A percentile compares a stretch with the other conserved stretches of the same genome.
These are phyloP conservation scores for Phaetusa simplex DNA, from an alignment of 2,113 vertebrate genomes.

Conservation along the genomic window DNA sequence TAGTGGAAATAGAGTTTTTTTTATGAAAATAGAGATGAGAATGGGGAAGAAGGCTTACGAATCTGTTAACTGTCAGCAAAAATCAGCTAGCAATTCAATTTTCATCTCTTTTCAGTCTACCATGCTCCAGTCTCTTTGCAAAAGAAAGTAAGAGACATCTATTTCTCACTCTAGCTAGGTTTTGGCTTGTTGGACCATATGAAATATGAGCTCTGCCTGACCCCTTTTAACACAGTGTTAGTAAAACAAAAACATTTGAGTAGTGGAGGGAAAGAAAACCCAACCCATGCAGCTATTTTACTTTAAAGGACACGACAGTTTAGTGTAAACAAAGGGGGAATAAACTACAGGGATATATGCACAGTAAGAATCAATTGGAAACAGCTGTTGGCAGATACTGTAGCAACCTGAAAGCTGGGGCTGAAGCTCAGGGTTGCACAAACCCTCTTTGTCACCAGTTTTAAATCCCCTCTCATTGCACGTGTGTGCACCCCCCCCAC, in stretches of 20 bases:
- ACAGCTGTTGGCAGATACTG: conserved; percentile 56
- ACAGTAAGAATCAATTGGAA: conserved; percentile 58
- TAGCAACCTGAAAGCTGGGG: conserved; percentile 30
- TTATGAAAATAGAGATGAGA: not conserved
- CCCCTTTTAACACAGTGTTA: conserved; percentile 65
- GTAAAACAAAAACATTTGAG: conserved; percentile 70
- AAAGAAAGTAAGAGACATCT: conserved; percentile 10
- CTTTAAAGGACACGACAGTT: conserved; percentile 60
- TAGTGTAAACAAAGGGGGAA: conserved; percentile 65
- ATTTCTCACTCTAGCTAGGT: conserved; percentile 19
- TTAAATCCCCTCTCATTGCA: not conserved
- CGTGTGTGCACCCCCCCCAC: not conserved
- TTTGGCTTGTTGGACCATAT: conserved; percentile 46
- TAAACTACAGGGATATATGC: conserved; percentile 67
- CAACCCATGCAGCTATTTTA: conserved; percentile 63
- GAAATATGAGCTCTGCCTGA: conserved; percentile 65
- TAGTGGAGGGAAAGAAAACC: conserved; percentile 48
- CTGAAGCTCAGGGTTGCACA: not conserved
- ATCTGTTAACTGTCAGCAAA: not conserved
- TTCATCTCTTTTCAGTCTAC: not conserved
- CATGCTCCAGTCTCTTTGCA: not conserved
- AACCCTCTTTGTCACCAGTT: conserved; percentile 19
- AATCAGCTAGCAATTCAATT: not conserved
- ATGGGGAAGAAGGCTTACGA: not conserved
- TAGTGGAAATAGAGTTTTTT: not conserved